A percentile compares a stretch with the other conserved stretches of the same genome.
Evolutionary conservation across 2,113 vertebrate genomes (phyloP).

Genomic region (Acanthochromis polyacanthus): DNA sequence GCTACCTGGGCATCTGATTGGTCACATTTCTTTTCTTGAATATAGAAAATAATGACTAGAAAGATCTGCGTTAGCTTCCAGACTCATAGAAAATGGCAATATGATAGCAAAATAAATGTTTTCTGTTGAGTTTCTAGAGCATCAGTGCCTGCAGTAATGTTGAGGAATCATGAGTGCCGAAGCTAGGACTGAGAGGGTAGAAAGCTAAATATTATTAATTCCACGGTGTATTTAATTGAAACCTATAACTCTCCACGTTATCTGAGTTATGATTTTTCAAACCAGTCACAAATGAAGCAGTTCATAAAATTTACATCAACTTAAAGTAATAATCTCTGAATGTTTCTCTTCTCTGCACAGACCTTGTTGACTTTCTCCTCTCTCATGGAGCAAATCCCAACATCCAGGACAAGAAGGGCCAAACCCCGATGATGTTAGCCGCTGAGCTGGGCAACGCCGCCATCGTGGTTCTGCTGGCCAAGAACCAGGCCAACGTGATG

Average conservation of each 20-base stretch:
- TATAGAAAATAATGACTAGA: neutral
- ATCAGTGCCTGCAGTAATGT: no score
- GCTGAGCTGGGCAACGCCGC: constrained; percentile 89
- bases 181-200: no score
- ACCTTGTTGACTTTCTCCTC: constrained; percentile 90
- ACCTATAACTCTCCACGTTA: neutral
- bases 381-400: constrained; percentile 87
- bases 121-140: neutral
- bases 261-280: neutral
- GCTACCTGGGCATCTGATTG: neutral
- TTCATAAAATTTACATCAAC: neutral
- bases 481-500: constrained; percentile 87
- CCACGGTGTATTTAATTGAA: neutral
- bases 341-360: constrained; percentile 27
- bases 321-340: neutral
- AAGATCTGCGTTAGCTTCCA: neutral
- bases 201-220: no score
- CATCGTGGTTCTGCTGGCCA: constrained; percentile 85
- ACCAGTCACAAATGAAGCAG: neutral
- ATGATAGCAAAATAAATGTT: neutral
- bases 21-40: no score
- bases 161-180: no score
- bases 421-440: constrained; percentile 90
- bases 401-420: constrained; percentile 87
- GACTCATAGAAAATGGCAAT: neutral